Evolutionary conservation across 92 coral and sea anemone species (phyloP), one percentile per base, ranked within the genome.

Genomic region (Epizoanthus illoricatus): DNA sequence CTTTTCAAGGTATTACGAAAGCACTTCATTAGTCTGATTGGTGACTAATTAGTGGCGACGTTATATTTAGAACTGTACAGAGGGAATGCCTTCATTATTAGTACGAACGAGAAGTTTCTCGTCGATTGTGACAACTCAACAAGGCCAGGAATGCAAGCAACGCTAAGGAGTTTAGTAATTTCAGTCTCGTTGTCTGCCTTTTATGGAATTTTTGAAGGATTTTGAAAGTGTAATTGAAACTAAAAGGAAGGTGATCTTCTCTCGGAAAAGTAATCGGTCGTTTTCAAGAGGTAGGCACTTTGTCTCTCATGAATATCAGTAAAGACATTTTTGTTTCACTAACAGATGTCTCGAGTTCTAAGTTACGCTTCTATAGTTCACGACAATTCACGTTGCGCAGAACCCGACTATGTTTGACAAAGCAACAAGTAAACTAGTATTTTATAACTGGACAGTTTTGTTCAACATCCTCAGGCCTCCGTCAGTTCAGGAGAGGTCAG

Each of bases 141-240:
- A 9, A 52, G 13, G 13, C 56, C 56, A 52, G 2, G 15, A 71
- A 71, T 71, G 76, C 2, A 0, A 10, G 42, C 15, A 39, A 71
- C 39, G 58, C 36, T 19, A 49, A 71, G 17, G 47, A 71, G 60
- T 43, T 71, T 19, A 47, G 36, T 71, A 9, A 71, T 71, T 71
- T 47, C n/a, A 71, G 76, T 71, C 39, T 55, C 42, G 58, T 39
- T 43, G 39, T 71, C 76, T 71, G 59, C 76, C 76, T 71, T 71
- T 47, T 71, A 71, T 47, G 76, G 76, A 71, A 71, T 71, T 71
- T 21, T 47, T 11, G 60, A 43, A 55, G 36, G 42, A 23, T 71
- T 71, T 19, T 71, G 58, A 23, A 18, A 19, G 18, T 12, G 59
- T 43, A 41, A 71, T 55, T 18, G 61, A 71, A 71, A 47, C 49